Evolutionary conservation across 2,113 vertebrate genomes (phyloP).

Genomic region (Emydura subglobosa): DNA sequence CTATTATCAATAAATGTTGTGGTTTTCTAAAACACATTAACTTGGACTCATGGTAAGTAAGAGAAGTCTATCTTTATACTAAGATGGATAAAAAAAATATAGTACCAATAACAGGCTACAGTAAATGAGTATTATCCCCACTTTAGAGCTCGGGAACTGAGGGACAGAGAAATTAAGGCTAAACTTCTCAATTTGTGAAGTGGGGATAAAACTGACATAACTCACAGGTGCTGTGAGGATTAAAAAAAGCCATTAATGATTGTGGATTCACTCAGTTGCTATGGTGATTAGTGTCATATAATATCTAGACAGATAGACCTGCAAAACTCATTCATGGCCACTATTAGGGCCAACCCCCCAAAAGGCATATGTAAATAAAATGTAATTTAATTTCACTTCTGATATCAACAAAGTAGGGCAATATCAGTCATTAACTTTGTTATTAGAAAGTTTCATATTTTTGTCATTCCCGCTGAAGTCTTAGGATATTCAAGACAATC

Average conservation of each 20-base stretch:
- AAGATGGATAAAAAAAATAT: neutral
- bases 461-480: neutral
- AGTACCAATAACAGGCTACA: neutral
- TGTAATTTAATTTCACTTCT: neutral
- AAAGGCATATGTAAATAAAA: neutral
- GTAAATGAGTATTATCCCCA: neutral
- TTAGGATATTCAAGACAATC: neutral
- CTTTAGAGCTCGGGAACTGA: neutral
- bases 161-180: neutral
- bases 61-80: neutral
- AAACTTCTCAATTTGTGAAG: neutral
- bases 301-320: neutral
- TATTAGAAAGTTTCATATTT: neutral
- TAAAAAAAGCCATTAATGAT: neutral
- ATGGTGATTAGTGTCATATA: neutral
- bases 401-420: neutral
- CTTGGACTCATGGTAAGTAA: neutral
- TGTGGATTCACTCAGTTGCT: neutral
- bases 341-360: neutral
- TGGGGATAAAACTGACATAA: neutral
- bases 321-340: rapidly evolving
- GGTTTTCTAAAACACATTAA: neutral
- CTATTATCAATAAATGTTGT: neutral
- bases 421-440: neutral
- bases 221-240: neutral